Base-by-base conservation (phyloP, 2,797 vertebrate species). In the Phoeniculus purpureus region DNA sequence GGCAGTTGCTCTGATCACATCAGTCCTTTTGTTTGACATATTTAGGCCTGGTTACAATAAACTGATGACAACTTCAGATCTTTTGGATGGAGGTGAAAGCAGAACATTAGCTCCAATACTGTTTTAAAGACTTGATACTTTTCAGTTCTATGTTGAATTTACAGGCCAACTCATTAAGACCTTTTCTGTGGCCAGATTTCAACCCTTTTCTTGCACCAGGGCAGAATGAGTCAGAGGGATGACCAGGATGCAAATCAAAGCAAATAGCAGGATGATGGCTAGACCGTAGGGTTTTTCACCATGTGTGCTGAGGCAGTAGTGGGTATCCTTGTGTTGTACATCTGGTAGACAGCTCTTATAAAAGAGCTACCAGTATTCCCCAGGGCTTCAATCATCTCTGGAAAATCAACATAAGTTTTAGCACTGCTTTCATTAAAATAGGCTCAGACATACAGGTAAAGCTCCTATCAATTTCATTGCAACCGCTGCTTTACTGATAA, bases 1-100 rank as follows among this genome's bases (percentile, higher is more conserved):
- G n/a, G 54, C 29, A 74, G 37, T 86, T 91, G 68, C n/a, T 93
- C 48, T 82, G 87, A 93, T 90, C 61, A 77, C 43, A 75, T 64
- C 65, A 37, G 25, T 32, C 81, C 56, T 83, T 82, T 58, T 61
- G 32, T 68, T 79, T 87, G 29, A 68, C 75, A 50, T 71, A 82
- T 82, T 79, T 75, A 87, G 43, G 14, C 54, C 26, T 68, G 64
- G 15, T 73, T 77, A 48, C 48, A 71, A 51, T 74, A 77, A 68
- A 72, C 48, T 21, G n/a, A 25, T 70, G 68, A 50, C 54, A 92
- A 67, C 37, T 81, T 78, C 2, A 31, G n/a, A 29, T 83, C 27
- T 68, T 94, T 72, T 61, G 52, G 45, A 32, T 74, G 29, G 59
- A 84, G 48, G 20, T 47, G 15, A 88, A 91, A 64, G 32, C 47